phyloP scores from a whole-genome alignment of 2,113 vertebrate genomes.

The Myiozetetes cayanensis region DNA sequence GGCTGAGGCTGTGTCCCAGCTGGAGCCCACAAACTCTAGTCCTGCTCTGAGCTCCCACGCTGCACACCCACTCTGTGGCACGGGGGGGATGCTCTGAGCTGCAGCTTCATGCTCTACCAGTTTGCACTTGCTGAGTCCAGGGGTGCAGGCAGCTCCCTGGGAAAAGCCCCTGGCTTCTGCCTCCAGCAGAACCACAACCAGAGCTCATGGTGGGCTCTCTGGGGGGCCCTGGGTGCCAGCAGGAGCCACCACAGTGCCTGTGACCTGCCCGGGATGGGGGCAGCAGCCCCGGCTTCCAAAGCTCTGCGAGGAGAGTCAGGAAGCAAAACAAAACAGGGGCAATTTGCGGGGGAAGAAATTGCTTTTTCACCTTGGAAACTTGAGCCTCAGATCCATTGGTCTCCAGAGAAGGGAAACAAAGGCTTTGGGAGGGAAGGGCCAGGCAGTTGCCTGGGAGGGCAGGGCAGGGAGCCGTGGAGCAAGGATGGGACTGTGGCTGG shows the following conservation, averaged over 20 bases:
- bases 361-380: neutral
- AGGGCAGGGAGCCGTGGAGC: neutral
- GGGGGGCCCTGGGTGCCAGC: neutral
- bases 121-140: neutral
- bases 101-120: neutral
- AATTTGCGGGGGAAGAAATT: neutral
- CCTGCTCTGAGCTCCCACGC: neutral
- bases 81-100: neutral
- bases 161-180: neutral
- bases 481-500: accelerated
- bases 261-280: neutral
- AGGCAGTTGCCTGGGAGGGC: accelerated
- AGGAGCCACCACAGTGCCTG: neutral
- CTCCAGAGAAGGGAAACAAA: neutral
- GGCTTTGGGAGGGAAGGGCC: neutral
- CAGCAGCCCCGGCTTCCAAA: neutral
- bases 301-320: neutral
- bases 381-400: neutral
- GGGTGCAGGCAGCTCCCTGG: neutral
- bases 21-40: neutral
- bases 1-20: neutral
- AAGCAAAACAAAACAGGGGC: neutral
- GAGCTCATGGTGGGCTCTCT: accelerated
- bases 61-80: accelerated
- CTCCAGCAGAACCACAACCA: neutral